Percentiles rank a stretch among this genome's conserved stretches.
These are phyloP conservation scores for silkworm (Bombyx mori) DNA, from an alignment of 1,140 invertebrate genomes.

Conservation along the genomic window DNA sequence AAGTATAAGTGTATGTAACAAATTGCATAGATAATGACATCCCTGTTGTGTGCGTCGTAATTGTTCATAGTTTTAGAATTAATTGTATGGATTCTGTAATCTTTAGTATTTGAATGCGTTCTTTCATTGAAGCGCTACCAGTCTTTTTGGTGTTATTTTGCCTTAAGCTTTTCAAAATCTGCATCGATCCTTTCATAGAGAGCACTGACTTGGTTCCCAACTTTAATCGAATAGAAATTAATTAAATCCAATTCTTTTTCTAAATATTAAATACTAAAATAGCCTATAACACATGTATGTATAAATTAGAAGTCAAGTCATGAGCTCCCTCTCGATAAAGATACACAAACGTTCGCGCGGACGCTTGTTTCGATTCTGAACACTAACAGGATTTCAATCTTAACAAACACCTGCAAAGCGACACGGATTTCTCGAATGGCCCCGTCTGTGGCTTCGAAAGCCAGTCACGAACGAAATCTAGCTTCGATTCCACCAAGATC, in stretches of 20 bases:
- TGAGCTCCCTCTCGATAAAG: no score
- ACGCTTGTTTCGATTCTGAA: slow-evolving; percentile 8
- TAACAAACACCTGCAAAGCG: slow-evolving; percentile 21
- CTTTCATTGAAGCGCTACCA: no score
- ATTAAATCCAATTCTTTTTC: neutral
- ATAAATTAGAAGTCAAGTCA: no score
- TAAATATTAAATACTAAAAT: slow-evolving; percentile 1
- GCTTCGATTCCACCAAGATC: slow-evolving; percentile 9
- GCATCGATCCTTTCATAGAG: no score
- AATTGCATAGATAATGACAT: slow-evolving; percentile 2
- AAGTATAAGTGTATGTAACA: slow-evolving; percentile 1
- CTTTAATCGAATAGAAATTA: neutral
- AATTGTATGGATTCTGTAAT: no score
- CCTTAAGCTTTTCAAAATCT: no score
- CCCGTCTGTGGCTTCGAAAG: slow-evolving; percentile 21
- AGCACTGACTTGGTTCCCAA: no score
- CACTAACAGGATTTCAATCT: slow-evolving; percentile 12
- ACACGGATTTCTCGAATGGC: slow-evolving; percentile 10
- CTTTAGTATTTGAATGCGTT: no score
- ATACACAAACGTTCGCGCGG: slow-evolving; percentile 3
- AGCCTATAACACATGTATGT: neutral
- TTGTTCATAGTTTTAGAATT: no score
- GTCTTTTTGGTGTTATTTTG: no score
- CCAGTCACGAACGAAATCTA: slow-evolving; percentile 32
- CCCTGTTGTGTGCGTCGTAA: no score